These are phyloP conservation scores for Poecilobothrus nobilitatus DNA, from an alignment of 2,888 invertebrate species.

Conservation along the genomic window DNA sequence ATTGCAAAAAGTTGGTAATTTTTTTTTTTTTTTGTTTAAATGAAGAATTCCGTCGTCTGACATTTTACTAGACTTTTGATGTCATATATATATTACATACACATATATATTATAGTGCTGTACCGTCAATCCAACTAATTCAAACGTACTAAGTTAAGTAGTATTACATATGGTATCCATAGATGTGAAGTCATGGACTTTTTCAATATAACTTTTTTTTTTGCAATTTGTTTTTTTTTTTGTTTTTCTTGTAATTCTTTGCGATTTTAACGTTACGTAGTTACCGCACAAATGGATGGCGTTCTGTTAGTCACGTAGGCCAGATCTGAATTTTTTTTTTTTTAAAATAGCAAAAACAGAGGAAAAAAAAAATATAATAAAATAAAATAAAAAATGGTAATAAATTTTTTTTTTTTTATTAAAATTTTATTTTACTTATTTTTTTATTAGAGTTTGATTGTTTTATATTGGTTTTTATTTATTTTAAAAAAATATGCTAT, in stretches of 20 bases:
- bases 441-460: conserved; percentile 3
- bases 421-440: no score
- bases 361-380: not conserved
- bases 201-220: not conserved
- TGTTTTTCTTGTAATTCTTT: not conserved
- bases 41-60: no score
- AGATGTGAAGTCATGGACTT: not conserved
- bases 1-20: no score
- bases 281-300: conserved; percentile 12
- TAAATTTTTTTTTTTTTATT: no score
- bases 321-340: conserved; percentile 11
- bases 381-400: no score
- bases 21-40: no score
- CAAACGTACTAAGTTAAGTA: no score
- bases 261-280: not conserved
- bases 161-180: not conserved
- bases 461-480: not conserved
- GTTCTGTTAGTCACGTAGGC: conserved; percentile 20
- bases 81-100: no score
- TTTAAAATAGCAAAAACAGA: not conserved
- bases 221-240: not conserved
- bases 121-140: no score
- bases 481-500: no score
- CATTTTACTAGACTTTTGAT: no score
- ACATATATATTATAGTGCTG: no score